Conservation (phyloP, 2,113 vertebrate genomes). For the Colossoma macropomum region DNA sequence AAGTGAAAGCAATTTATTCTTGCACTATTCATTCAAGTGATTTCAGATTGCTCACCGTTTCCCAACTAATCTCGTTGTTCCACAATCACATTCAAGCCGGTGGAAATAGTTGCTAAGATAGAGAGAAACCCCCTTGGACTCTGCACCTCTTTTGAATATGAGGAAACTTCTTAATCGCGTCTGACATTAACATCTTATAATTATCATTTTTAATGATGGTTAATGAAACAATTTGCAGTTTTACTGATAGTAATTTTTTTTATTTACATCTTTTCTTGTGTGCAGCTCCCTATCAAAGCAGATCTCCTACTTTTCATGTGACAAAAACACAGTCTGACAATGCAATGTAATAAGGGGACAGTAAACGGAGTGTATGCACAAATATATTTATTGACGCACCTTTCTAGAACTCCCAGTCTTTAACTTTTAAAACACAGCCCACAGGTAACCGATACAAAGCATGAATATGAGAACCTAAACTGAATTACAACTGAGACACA, state of each 20-base stretch:
- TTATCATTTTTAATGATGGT: background rate
- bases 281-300: background rate
- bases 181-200: background rate
- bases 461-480: no score
- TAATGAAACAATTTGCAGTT: background rate
- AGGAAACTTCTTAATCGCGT: background rate
- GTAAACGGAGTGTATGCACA: no score
- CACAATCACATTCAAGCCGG: background rate
- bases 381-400: no score
- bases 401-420: no score
- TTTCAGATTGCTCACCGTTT: background rate
- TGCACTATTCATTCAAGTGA: background rate
- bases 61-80: constrained; percentile 1
- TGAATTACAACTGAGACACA: no score
- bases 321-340: no score
- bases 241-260: background rate
- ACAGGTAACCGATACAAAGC: no score
- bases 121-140: background rate
- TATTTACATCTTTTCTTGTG: background rate
- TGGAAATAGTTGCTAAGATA: background rate
- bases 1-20: constrained; percentile 3
- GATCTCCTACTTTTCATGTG: background rate
- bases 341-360: no score
- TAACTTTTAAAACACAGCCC: no score
- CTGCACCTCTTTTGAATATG: background rate